Percentiles rank a stretch among this genome's conserved stretches.
Conservation (phyloP, 2,888 invertebrate genomes). For the Apamea epomidion region DNA sequence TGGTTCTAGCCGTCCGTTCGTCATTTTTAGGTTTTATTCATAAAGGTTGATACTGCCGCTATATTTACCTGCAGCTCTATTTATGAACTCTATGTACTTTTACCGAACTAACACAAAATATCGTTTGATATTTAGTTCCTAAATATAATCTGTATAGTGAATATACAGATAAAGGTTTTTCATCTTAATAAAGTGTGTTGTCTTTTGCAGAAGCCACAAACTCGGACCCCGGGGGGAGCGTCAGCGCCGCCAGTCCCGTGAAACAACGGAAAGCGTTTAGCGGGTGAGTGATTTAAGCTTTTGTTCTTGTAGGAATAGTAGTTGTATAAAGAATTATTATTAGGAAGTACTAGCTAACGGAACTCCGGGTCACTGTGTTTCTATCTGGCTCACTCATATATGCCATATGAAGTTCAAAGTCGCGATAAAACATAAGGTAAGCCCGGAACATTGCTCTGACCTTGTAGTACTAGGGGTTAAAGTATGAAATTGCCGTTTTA, state of each 20-base stretch:
- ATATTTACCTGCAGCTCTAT: neutral
- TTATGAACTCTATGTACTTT: neutral
- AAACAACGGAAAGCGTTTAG: slow-evolving; percentile 96
- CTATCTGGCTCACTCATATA: neutral
- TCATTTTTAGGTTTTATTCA: neutral
- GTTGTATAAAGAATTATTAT: neutral
- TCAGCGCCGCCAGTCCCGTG: slow-evolving; percentile 94
- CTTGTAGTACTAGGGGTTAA: too few species aligned
- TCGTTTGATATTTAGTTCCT: neutral
- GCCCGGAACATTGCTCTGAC: neutral
- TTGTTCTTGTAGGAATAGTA: neutral
- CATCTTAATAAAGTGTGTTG: slow-evolving; percentile 14
- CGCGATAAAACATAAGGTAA: neutral
- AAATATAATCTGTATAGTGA: neutral
- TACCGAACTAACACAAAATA: neutral
- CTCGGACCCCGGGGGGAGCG: slow-evolving; percentile 90
- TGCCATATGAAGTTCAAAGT: neutral
- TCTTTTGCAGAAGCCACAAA: slow-evolving; percentile 91
- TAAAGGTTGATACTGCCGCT: neutral
- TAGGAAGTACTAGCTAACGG: neutral
- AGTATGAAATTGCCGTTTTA: too few species aligned
- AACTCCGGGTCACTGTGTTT: neutral
- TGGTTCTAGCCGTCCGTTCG: neutral
- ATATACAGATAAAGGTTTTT: neutral
- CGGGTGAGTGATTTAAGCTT: slow-evolving; percentile 92